Base-by-base conservation (phyloP, 1,140 invertebrate genomes). In the Psix sp. region DNA sequence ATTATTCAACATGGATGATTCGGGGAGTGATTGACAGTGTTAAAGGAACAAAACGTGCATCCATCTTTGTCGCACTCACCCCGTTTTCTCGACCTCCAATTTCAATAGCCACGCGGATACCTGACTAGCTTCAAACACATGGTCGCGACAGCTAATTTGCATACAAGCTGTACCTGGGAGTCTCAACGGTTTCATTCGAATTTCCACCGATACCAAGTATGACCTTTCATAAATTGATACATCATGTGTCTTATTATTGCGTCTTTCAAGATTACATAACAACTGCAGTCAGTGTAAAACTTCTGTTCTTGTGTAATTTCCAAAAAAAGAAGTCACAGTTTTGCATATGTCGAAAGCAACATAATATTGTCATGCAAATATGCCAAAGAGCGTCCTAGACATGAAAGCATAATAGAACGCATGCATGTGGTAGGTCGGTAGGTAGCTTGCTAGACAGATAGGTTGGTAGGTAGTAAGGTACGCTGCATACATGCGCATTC, bases 301-400 rank as follows among this genome's bases (percentile, higher is more conserved):
- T n/a, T n/a, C n/a, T n/a, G n/a, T n/a, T n/a, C n/a, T n/a, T n/a
- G n/a, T n/a, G n/a, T n/a, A n/a, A n/a, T n/a, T n/a, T n/a, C n/a
- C n/a, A n/a, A n/a, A n/a, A 7, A n/a, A 68, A 80, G 71, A 62
- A 77, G 62, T 77, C 43, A 57, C 65, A 62, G 76, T 77, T 81
- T 65, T 56, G 60, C 75, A 74, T 80, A 62, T 59, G 62, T 60
- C 73, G 65, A 52, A 52, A 80, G 65, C n/a, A n/a, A 67, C 77
- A 82, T 80, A 80, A 82, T 78, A 82, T 82, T 82, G 80, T 81
- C 77, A 82, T 84, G 82, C 83, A 84, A 82, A 83, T 81, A 74
- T 31, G 60, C 45, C 29, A 51, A 38, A 42, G 52, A 54, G 54
- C 52, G 33, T 71, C 45, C 49, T 57, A 63, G 49, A 49, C 36